These are phyloP conservation scores for Maniola hyperantus DNA, from an alignment of 2,888 invertebrate species.

Conservation along the genomic window DNA sequence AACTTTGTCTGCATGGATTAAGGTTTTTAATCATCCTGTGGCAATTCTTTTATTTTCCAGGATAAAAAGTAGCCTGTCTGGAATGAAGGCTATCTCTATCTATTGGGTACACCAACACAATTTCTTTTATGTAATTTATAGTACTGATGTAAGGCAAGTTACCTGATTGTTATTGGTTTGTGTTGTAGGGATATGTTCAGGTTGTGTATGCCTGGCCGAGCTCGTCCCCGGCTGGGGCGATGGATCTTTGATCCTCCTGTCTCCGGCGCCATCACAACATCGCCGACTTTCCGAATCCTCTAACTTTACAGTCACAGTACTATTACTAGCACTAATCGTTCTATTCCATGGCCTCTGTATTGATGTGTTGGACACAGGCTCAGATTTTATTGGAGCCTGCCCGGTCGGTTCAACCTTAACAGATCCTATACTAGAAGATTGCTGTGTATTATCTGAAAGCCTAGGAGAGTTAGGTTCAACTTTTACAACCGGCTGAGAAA, in stretches of 20 bases:
- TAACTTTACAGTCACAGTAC: constrained; percentile 55
- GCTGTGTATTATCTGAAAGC: constrained; percentile 20
- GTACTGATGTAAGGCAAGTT: neutral
- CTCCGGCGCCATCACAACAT: constrained; percentile 56
- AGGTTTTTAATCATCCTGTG: too few species aligned
- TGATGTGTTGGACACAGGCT: constrained; percentile 45
- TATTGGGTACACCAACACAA: too few species aligned
- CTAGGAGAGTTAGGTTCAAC: constrained; percentile 37
- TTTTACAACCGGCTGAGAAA: constrained; percentile 52
- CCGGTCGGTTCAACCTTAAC: constrained; percentile 56
- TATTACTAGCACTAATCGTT: constrained; percentile 38
- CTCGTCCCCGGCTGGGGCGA: constrained; percentile 74
- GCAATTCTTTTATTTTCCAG: too few species aligned
- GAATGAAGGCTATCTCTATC: too few species aligned
- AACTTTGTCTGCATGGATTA: too few species aligned
- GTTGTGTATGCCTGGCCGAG: constrained; percentile 48
- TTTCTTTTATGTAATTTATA: too few species aligned
- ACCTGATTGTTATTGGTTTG: constrained; percentile 30
- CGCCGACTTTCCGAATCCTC: constrained; percentile 33
- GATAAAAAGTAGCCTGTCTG: too few species aligned
- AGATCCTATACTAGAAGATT: constrained; percentile 35
- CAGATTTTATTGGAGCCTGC: constrained; percentile 54
- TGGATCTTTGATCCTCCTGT: constrained; percentile 49
- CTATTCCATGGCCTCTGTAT: constrained; percentile 32
- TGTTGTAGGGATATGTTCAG: constrained; percentile 40